Conservation (phyloP, 1,140 invertebrate genomes). For the Stegodyphus mimosarum region DNA sequence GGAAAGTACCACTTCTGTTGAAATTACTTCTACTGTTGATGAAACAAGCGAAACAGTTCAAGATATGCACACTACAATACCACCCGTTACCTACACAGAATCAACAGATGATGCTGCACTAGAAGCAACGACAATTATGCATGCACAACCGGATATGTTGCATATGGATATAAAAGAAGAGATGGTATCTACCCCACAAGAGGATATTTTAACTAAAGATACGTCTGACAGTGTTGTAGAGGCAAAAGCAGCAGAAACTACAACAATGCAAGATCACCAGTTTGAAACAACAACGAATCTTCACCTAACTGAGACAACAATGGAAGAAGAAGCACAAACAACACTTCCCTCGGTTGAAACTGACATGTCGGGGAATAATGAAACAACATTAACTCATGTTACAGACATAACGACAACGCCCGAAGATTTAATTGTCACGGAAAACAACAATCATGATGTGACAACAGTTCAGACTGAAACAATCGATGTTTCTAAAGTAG, state of each 20-base stretch:
- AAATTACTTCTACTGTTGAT: neutral
- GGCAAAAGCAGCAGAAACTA: neutral
- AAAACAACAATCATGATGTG: slow-evolving; percentile 11
- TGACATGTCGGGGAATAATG: neutral
- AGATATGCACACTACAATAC: neutral
- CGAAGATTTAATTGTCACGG: slow-evolving; percentile 8
- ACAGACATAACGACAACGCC: neutral
- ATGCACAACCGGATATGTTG: neutral
- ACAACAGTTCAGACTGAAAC: neutral
- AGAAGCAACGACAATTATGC: neutral
- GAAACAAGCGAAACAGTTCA: neutral
- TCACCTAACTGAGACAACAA: neutral
- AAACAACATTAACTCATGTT: slow-evolving; percentile 3
- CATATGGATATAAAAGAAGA: slow-evolving; percentile 10
- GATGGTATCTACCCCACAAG: neutral
- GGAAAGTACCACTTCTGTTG: neutral
- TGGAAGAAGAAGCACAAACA: neutral
- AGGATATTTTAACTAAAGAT: neutral
- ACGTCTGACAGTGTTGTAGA: neutral
- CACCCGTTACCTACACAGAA: neutral
- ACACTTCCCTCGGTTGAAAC: neutral
- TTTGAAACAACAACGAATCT: neutral
- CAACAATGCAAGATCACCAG: neutral
- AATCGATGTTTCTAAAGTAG: neutral
- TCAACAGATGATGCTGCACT: neutral